Evolutionary conservation across 2,797 vertebrate genomes (phyloP).

Genomic region (Squalus acanthias): DNA sequence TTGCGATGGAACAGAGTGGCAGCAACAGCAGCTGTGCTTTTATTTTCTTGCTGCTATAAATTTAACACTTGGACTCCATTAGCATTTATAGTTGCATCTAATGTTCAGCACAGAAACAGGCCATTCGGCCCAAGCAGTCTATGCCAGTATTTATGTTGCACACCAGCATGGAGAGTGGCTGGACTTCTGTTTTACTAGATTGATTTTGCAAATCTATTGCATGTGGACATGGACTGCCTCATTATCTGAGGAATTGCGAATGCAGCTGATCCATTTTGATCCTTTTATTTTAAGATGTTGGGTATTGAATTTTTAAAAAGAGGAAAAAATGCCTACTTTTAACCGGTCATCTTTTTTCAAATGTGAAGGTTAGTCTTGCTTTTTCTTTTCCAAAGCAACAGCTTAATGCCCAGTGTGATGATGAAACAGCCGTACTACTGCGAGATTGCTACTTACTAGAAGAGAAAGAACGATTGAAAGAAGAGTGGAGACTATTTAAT

Average conservation of each 20-base stretch:
- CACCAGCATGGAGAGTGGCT: not conserved
- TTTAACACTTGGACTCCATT: not conserved
- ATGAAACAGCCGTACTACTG: conserved; percentile 71
- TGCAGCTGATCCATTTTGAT: not conserved
- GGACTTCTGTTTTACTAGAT: not conserved
- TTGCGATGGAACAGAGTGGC: not conserved
- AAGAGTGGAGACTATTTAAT: conserved; percentile 80
- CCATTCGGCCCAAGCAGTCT: not conserved
- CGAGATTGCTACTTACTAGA: conserved; percentile 80
- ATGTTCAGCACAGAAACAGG: not conserved
- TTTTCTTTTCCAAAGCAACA: conserved; percentile 65
- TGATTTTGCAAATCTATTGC: not conserved
- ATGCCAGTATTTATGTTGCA: not conserved
- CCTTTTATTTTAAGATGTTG: not conserved
- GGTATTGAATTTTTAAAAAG: not conserved
- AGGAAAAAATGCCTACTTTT: not conserved
- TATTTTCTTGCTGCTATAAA: not conserved
- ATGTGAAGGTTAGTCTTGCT: not conserved
- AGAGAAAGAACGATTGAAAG: conserved; percentile 79
- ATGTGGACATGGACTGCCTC: not conserved
- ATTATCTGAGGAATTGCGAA: not conserved
- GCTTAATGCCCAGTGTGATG: conserved; percentile 75
- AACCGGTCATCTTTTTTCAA: not conserved
- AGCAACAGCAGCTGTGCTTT: not conserved
- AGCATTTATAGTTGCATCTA: not conserved